Evolutionary conservation across 2,113 vertebrate species (phyloP).

Genomic region (Anhinga rufa): DNA sequence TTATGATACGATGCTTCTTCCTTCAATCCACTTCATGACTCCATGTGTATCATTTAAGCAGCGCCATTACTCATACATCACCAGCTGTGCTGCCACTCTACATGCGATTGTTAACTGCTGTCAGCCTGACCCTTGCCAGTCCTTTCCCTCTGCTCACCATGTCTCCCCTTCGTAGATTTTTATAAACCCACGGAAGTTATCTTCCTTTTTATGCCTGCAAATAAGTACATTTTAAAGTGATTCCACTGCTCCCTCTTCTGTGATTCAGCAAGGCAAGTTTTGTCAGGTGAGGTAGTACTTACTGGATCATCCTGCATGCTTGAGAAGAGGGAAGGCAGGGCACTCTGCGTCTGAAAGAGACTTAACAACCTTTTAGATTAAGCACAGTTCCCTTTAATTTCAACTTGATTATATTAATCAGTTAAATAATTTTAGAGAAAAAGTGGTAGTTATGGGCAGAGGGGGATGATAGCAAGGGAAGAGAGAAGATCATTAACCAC

Average conservation of each 20-base stretch:
- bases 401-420: slow-evolving; percentile 8
- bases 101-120: not conserved
- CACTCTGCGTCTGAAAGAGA: not conserved
- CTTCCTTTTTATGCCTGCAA: not conserved
- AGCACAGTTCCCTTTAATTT: not conserved
- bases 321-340: not conserved
- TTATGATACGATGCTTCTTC: fast-evolving
- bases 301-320: not conserved
- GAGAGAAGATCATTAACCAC: not conserved
- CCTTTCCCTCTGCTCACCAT: not conserved
- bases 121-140: not conserved
- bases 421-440: not conserved
- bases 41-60: not conserved
- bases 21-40: not conserved
- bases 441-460: not conserved
- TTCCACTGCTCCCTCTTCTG: not conserved
- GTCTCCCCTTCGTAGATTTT: not conserved
- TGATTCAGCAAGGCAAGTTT: not conserved
- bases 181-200: not conserved
- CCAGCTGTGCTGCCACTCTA: not conserved
- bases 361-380: not conserved
- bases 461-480: not conserved
- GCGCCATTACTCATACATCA: not conserved
- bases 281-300: not conserved
- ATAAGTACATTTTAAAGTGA: not conserved